These are phyloP conservation scores for Cheilosia soror DNA, from an alignment of 2,888 invertebrate species.

Conservation along the genomic window DNA sequence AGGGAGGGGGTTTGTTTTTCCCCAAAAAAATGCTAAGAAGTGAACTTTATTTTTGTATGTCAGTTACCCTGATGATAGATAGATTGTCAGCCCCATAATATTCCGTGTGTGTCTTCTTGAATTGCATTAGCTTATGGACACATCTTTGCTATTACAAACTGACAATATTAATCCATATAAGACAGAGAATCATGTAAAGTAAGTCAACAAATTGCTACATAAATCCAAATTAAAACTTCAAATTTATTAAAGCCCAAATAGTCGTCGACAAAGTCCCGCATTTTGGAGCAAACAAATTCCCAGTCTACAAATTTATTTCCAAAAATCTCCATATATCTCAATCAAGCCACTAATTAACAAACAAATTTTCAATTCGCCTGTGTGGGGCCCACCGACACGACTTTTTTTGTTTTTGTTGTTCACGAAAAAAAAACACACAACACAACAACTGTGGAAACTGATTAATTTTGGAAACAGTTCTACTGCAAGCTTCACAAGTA, in stretches of 20 bases:
- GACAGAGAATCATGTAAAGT: not conserved
- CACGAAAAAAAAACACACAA: not conserved
- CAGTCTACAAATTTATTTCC: constrained; percentile 11
- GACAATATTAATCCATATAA: too few species aligned
- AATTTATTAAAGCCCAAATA: not conserved
- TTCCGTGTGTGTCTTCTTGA: too few species aligned
- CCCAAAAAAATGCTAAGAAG: too few species aligned
- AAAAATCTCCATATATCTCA: constrained; percentile 49
- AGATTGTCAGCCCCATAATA: too few species aligned
- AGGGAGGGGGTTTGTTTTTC: too few species aligned
- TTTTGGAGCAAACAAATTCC: not conserved
- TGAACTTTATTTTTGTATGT: too few species aligned
- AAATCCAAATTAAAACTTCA: not conserved
- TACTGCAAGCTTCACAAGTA: constrained; percentile 36
- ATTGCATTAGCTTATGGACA: too few species aligned
- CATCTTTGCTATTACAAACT: too few species aligned
- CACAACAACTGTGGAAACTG: constrained; percentile 29
- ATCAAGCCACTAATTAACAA: constrained; percentile 43
- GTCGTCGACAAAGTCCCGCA: constrained; percentile 1
- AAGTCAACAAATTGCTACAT: not conserved
- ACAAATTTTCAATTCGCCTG: constrained; percentile 30
- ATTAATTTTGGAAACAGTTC: constrained; percentile 29
- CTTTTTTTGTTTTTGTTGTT: constrained; percentile 16
- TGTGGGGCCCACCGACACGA: constrained; percentile 6
- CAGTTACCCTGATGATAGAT: too few species aligned